A percentile compares a stretch with the other conserved stretches of the same genome.
Conservation (phyloP, 2,888 invertebrate genomes). For the Muschampia plurimacula region DNA sequence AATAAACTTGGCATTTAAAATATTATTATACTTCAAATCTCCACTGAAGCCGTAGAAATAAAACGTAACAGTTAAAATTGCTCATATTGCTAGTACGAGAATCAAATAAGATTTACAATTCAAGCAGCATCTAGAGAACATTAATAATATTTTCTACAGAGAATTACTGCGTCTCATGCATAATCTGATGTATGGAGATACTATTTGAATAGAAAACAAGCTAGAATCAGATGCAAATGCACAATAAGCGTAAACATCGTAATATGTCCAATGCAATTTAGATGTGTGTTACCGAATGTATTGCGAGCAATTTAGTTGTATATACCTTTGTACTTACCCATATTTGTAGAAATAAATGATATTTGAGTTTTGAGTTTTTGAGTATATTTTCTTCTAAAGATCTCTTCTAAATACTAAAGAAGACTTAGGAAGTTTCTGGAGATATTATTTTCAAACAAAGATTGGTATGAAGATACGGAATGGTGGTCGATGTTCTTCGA, state of each 20-base stretch:
- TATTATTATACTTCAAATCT: neutral
- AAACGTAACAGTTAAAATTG: neutral
- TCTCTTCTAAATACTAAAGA: neutral
- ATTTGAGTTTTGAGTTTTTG: no score
- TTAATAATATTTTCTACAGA: neutral
- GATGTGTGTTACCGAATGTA: neutral
- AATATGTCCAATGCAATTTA: slow-evolving; percentile 14
- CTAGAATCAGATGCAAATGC: slow-evolving; percentile 15
- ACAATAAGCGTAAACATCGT: slow-evolving; percentile 5
- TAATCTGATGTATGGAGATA: slow-evolving; percentile 11
- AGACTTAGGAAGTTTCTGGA: neutral
- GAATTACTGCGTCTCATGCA: slow-evolving; percentile 3
- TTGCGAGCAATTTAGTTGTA: neutral
- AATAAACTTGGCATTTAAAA: neutral
- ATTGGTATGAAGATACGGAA: neutral
- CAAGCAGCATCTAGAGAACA: neutral
- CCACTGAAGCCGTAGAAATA: neutral
- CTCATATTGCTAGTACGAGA: neutral
- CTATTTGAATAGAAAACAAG: slow-evolving; percentile 28
- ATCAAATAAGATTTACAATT: neutral
- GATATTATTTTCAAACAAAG: neutral
- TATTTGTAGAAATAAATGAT: no score
- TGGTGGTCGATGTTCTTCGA: neutral
- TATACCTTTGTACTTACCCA: no score
- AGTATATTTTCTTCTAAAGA: no score